Evolutionary conservation across 2,888 invertebrate genomes (phyloP).

Genomic region (Polymixis flavicincta): DNA sequence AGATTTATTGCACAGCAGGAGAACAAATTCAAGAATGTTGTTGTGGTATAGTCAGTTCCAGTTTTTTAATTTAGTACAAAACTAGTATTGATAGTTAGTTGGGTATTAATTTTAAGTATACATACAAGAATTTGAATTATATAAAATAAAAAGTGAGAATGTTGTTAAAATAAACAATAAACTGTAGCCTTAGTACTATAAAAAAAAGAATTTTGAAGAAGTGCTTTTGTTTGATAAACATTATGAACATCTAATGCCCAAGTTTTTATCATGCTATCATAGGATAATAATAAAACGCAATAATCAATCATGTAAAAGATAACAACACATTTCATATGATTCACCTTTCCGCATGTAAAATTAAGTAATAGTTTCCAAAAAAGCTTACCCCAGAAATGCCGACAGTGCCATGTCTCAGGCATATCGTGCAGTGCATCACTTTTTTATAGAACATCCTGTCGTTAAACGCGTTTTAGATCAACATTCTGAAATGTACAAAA

Average conservation of each 20-base stretch:
- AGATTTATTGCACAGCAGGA: no score
- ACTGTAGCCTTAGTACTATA: background rate
- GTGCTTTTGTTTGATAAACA: background rate
- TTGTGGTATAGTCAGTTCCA: background rate
- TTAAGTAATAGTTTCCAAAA: constrained; percentile 30
- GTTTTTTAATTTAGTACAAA: background rate
- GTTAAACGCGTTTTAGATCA: constrained; percentile 69
- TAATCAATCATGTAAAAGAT: constrained; percentile 34
- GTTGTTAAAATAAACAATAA: background rate
- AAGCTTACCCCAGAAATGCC: constrained; percentile 81
- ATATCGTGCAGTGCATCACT: constrained; percentile 83
- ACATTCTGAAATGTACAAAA: constrained; percentile 80
- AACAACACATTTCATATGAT: constrained; percentile 9
- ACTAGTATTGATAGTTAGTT: background rate
- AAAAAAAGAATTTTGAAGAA: background rate
- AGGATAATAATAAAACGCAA: constrained; percentile 30
- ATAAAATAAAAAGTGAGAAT: background rate
- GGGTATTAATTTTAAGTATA: background rate
- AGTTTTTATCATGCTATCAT: constrained; percentile 4
- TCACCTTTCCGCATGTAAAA: background rate
- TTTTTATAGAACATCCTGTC: constrained; percentile 84
- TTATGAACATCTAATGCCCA: background rate
- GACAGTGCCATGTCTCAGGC: constrained; percentile 79
- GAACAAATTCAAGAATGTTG: no score
- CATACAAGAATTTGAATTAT: no score